Conservation (phyloP, 53 echinoderm and acorn worm species). For the Pentamera pediparva region DNA sequence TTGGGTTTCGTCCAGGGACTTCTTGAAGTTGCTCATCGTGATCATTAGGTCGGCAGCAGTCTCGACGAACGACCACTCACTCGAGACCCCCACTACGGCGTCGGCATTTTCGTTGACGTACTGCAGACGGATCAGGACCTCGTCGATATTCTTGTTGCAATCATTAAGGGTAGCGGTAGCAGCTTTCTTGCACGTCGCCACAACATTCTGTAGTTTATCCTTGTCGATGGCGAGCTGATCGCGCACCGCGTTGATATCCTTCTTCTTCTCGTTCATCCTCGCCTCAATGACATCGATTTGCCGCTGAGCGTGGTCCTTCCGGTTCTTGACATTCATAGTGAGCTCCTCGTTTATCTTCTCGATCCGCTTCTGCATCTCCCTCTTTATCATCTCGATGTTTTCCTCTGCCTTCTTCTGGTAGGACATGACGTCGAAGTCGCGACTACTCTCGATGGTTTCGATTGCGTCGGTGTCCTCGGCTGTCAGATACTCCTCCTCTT, state of each 20-base stretch:
- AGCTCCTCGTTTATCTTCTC: not conserved
- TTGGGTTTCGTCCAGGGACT: not conserved
- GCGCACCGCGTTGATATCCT: slow-evolving; percentile 1
- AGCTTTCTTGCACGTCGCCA: not conserved
- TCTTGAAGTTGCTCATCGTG: slow-evolving; percentile 1
- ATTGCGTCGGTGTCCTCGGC: slow-evolving; percentile 12
- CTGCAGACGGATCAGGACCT: slow-evolving; percentile 14
- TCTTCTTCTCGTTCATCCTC: slow-evolving; percentile 20
- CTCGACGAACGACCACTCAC: slow-evolving; percentile 16
- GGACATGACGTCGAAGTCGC: not conserved
- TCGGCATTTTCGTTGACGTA: slow-evolving; percentile 19
- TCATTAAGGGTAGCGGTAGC: not conserved
- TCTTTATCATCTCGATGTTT: slow-evolving; percentile 1
- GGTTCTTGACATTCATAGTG: not conserved
- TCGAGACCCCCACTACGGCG: slow-evolving; percentile 6
- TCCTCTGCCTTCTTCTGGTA: slow-evolving; percentile 4
- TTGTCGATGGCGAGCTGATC: not conserved
- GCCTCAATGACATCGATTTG: slow-evolving; percentile 6
- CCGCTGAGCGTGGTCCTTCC: slow-evolving; percentile 11
- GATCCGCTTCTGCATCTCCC: slow-evolving; percentile 16
- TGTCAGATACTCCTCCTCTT: slow-evolving; percentile 4
- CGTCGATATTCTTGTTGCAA: slow-evolving; percentile 23
- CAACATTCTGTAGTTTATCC: slow-evolving; percentile 7
- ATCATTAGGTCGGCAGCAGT: not conserved
- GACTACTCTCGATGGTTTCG: not conserved